Percentiles rank a stretch among this genome's conserved stretches.
phyloP scores from a whole-genome alignment of 2,113 vertebrate genomes.

The Cyprinodon brontotheroides region DNA sequence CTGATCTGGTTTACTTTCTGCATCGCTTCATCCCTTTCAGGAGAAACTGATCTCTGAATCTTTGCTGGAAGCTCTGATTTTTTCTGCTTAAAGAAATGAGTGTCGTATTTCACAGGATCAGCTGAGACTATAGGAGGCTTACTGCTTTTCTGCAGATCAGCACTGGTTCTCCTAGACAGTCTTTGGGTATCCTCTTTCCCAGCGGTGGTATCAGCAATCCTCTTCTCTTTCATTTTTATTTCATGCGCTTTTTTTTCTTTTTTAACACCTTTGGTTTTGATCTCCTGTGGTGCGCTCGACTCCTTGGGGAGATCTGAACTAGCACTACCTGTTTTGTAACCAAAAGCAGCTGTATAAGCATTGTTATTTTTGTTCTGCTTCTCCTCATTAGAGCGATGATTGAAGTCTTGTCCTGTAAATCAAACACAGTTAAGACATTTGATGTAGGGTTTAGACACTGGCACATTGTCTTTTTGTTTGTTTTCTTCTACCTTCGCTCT shows the following conservation, averaged over 20 bases:
- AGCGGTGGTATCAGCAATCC: neutral
- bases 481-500: constrained; percentile 45
- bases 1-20: constrained; percentile 43
- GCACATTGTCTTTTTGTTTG: neutral
- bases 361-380: constrained; percentile 83
- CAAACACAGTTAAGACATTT: neutral
- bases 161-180: constrained; percentile 23
- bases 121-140: constrained; percentile 14
- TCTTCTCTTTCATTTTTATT: constrained; percentile 21
- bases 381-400: constrained; percentile 32
- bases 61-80: constrained; percentile 18
- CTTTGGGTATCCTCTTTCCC: constrained; percentile 33
- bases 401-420: constrained; percentile 32
- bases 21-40: constrained; percentile 32
- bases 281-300: constrained; percentile 8
- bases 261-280: constrained; percentile 13
- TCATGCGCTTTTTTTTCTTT: constrained; percentile 24
- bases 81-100: constrained; percentile 29
- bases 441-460: neutral
- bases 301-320: constrained; percentile 36
- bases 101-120: constrained; percentile 24
- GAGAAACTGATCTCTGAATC: constrained; percentile 23
- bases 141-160: constrained; percentile 20
- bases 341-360: constrained; percentile 68
- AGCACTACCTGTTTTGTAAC: constrained; percentile 35